Evolutionary conservation across 2,888 invertebrate genomes (phyloP).

Genomic region (Ichneumoninae sp.): DNA sequence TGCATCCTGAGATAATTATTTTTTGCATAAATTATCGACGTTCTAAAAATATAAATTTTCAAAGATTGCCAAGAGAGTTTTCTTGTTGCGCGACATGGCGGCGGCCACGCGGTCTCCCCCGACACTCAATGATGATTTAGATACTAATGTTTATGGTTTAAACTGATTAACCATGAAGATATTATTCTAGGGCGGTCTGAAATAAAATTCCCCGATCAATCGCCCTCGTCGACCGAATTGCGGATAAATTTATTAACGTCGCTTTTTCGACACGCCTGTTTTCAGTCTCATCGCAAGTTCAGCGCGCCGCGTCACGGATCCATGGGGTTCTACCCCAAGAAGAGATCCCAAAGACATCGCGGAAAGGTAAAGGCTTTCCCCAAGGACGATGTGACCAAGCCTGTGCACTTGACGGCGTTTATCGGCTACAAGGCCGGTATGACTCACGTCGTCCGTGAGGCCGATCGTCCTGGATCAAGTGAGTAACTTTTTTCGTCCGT

Average conservation of each 20-base stretch:
- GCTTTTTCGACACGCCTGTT: neutral
- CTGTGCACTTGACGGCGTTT: constrained; percentile 98
- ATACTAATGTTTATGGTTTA: constrained; percentile 88
- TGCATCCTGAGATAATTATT: constrained; percentile 38
- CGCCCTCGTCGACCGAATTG: constrained; percentile 54
- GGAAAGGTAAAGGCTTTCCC: constrained; percentile 99
- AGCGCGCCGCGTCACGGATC: constrained; percentile 99
- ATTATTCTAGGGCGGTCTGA: constrained; percentile 92
- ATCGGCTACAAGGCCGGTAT: constrained; percentile 99
- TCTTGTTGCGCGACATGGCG: constrained; percentile 37
- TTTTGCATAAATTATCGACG: constrained; percentile 20
- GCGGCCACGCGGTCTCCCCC: constrained; percentile 29
- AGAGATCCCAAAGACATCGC: constrained; percentile 97
- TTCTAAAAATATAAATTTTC: neutral
- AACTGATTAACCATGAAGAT: constrained; percentile 89
- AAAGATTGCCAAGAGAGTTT: neutral
- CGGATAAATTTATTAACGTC: constrained; percentile 14
- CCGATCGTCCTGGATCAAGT: constrained; percentile 99
- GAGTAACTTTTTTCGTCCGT: constrained; percentile 85
- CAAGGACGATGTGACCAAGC: constrained; percentile 97
- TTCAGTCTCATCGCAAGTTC: constrained; percentile 99
- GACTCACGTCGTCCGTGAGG: constrained; percentile 99
- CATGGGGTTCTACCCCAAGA: constrained; percentile 99
- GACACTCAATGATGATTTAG: constrained; percentile 87
- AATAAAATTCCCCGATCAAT: constrained; percentile 39